phyloP scores from a whole-genome alignment of 2,797 vertebrate species.

The Hemitrygon akajei region DNA sequence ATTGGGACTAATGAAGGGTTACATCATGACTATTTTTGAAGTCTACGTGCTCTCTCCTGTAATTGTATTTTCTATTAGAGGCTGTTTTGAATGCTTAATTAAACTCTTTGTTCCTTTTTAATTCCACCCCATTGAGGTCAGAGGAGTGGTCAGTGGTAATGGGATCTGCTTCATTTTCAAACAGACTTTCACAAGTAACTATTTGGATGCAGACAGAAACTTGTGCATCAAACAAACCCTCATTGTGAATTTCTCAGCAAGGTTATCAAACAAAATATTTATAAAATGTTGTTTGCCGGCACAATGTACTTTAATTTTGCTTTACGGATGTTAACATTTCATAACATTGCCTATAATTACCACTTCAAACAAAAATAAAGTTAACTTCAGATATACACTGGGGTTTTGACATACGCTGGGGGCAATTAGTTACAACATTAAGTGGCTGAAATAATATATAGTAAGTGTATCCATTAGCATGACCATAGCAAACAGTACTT shows the following conservation, averaged over 20 bases:
- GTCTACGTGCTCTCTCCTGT: background rate
- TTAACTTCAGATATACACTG: background rate
- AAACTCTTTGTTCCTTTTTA: constrained; percentile 16
- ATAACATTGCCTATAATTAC: background rate
- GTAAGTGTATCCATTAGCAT: background rate
- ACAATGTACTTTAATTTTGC: background rate
- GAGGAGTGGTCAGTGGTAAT: background rate
- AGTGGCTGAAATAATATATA: background rate
- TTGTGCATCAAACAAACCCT: background rate
- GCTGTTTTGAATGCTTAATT: constrained; percentile 25
- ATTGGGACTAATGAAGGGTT: constrained; percentile 1
- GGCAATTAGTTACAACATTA: background rate
- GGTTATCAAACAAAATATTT: no score
- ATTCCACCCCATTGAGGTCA: background rate
- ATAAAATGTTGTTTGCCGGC: background rate
- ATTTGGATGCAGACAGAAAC: background rate
- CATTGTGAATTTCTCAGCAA: background rate
- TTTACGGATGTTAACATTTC: background rate
- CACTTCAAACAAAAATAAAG: background rate
- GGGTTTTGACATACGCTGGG: background rate
- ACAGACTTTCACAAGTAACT: no score
- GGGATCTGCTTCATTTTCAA: background rate
- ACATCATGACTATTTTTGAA: background rate
- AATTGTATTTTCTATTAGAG: constrained; percentile 1
- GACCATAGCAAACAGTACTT: background rate